Base-by-base conservation (phyloP, 2,113 vertebrate genomes). In the Heterotis niloticus region DNA sequence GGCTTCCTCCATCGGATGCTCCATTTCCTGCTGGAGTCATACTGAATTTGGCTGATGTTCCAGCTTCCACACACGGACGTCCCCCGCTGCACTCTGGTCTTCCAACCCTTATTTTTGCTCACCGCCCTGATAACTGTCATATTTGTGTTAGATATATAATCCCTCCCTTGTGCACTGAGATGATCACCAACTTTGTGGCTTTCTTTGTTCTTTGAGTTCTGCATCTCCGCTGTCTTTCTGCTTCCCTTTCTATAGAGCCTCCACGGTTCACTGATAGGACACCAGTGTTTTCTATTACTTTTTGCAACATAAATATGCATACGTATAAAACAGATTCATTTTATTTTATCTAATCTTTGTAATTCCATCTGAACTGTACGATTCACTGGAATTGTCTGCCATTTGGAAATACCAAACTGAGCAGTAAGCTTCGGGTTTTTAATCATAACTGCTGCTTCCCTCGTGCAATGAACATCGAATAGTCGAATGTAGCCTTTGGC, bases 71-170 rank as follows among this genome's bases (percentile, higher is more conserved):
- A 74, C 9, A 14, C 60, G 14, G 13, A 26, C 54, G 9, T 23
- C 12, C 18, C 26, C 59, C 7, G 34, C 56, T 28, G 28, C 26
- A 14, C 28, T 44, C 26, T n/a, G 13, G 34, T 57, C 59, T 29
- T 57, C 23, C 51, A 26, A 57, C 54, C 51, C 71, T 74, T 57
- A 54, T 44, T 74, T 28, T 57, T 28, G 54, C 71, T 74, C 24
- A 59, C 71, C 71, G 28, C 71, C 28, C 24, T 24, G 71, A 51
- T 13, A 74, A 54, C 71, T 57, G 28, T n/a, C 14, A n/a, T 74
- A 59, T 74, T 74, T 29, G 17, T 74, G 23, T 74, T 29, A 74
- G 57, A 74, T 74, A 59, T 59, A 74, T 74, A 59, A 57, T 74
- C 28, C 24, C 14, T 26, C 28, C 24, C 54, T 5, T 16, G 71